Evolutionary conservation across 64 coral and sea anemone genomes (phyloP).

Genomic region (Acropora yongei): DNA sequence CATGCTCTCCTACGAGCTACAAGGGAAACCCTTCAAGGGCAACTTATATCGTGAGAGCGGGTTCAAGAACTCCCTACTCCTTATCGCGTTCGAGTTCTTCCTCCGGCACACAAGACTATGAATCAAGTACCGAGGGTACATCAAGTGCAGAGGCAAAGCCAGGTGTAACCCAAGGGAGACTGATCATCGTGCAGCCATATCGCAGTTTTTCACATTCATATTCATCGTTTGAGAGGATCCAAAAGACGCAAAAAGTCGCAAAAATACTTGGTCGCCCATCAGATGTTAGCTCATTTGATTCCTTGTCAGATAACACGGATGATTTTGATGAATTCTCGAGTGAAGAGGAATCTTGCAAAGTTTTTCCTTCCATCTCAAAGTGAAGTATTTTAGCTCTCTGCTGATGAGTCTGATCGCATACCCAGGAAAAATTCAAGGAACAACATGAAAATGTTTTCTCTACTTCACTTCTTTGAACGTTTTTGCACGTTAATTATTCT

Average conservation of each 20-base stretch:
- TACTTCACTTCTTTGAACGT: not conserved
- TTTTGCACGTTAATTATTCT: not conserved
- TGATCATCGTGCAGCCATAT: conserved; percentile 27
- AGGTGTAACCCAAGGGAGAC: not conserved
- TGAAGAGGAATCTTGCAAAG: conserved; percentile 2
- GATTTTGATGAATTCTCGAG: not conserved
- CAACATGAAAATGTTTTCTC: not conserved
- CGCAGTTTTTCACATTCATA: not conserved
- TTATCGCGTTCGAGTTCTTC: not conserved
- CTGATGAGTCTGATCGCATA: not conserved
- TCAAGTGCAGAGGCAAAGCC: not conserved
- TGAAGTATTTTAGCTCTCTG: not conserved
- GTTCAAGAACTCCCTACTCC: not conserved
- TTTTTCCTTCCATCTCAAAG: not conserved
- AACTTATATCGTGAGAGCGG: not conserved
- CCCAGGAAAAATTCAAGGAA: not conserved
- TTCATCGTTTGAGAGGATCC: not conserved
- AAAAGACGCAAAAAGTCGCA: not conserved
- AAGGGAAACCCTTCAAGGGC: not conserved
- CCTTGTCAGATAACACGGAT: not conserved
- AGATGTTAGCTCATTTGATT: not conserved
- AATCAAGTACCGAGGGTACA: not conserved
- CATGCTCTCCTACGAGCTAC: not conserved
- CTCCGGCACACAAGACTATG: not conserved
- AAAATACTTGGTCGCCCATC: not conserved